Percentiles rank a stretch among this genome's conserved stretches.
Evolutionary conservation across 2,888 invertebrate genomes (phyloP).

Genomic region (Caenorhabditis sp.): DNA sequence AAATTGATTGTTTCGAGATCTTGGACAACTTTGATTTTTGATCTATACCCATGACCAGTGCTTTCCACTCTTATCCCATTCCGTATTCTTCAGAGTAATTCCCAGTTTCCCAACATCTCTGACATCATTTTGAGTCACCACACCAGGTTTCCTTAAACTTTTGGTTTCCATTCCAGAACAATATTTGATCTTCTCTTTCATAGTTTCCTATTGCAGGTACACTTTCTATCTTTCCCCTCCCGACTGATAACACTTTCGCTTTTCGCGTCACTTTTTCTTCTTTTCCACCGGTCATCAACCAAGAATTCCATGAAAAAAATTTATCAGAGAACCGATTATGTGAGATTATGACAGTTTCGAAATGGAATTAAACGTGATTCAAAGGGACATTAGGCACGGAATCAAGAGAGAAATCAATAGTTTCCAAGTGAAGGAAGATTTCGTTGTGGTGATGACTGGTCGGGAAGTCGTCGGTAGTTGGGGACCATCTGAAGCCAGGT

Average conservation of each 20-base stretch:
- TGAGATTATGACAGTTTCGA: conserved; percentile 6
- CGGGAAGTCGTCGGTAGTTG: neutral
- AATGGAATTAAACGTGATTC: neutral
- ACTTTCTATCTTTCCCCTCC: neutral
- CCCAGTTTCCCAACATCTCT: too few species aligned
- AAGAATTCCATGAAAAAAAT: neutral
- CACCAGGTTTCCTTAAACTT: too few species aligned
- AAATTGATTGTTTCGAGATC: too few species aligned
- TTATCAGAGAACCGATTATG: conserved; percentile 11
- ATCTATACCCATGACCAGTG: too few species aligned
- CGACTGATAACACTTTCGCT: neutral
- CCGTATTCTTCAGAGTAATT: too few species aligned
- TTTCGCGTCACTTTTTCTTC: conserved; percentile 7
- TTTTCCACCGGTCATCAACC: neutral
- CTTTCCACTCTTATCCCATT: too few species aligned
- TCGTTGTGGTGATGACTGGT: neutral
- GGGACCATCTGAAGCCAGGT: neutral
- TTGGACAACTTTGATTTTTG: too few species aligned
- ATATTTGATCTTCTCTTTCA: neutral
- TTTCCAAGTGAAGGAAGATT: neutral
- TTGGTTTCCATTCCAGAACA: too few species aligned
- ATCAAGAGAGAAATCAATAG: neutral
- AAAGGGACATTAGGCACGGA: neutral
- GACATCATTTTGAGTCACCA: too few species aligned
- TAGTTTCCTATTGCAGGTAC: neutral